Evolutionary conservation across 1,140 invertebrate genomes (phyloP).

Genomic region (Metopolophium dirhodum): DNA sequence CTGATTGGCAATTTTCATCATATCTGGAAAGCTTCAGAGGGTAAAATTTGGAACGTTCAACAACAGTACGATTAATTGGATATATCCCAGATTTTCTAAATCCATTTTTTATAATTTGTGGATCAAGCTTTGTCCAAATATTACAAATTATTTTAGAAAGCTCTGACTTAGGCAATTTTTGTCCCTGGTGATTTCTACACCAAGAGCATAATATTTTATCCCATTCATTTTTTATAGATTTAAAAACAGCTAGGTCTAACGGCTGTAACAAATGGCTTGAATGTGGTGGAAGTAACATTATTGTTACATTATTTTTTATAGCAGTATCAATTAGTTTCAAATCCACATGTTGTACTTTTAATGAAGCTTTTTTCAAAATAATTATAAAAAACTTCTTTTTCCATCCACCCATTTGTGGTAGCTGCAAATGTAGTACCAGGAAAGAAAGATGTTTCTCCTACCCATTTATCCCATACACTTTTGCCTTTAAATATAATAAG

Average conservation of each 20-base stretch:
- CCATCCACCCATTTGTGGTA: conserved; percentile 62
- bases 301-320: conserved; percentile 56
- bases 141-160: conserved; percentile 42
- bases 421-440: conserved; percentile 61
- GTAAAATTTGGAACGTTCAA: conserved; percentile 5
- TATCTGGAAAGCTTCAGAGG: conserved; percentile 6
- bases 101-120: conserved; percentile 28
- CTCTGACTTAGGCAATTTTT: conserved; percentile 38
- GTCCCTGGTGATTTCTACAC: conserved; percentile 27
- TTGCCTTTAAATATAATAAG: too few species aligned
- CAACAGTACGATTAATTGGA: conserved; percentile 19
- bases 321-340: conserved; percentile 15
- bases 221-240: conserved; percentile 59
- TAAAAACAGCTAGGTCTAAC: conserved; percentile 58
- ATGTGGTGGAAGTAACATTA: conserved; percentile 59
- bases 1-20: too few species aligned
- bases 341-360: conserved; percentile 36
- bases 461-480: too few species aligned
- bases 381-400: conserved; percentile 61
- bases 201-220: conserved; percentile 58
- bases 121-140: conserved; percentile 27
- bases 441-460: conserved; percentile 59
- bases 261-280: conserved; percentile 59
- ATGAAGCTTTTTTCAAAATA: conserved; percentile 58
- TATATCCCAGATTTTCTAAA: conserved; percentile 45